These are phyloP conservation scores for Rhineura floridana DNA, from an alignment of 2,113 vertebrate genomes.

Conservation along the genomic window DNA sequence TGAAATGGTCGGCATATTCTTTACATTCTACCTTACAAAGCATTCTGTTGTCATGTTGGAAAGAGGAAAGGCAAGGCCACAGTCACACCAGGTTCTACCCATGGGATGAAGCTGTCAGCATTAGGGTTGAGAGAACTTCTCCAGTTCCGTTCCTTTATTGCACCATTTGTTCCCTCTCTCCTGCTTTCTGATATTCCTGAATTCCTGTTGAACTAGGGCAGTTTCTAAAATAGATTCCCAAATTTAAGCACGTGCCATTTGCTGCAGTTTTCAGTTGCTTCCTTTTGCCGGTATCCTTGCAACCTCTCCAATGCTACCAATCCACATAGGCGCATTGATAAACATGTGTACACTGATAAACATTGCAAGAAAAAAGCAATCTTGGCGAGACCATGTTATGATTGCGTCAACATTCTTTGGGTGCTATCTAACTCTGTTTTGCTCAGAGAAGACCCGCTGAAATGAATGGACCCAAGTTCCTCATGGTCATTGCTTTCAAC, in stretches of 20 bases:
- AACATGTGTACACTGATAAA: background rate
- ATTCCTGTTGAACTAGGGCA: background rate
- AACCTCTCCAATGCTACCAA: background rate
- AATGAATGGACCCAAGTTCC: too few species aligned
- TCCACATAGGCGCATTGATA: background rate
- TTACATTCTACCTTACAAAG: background rate
- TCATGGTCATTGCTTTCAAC: too few species aligned
- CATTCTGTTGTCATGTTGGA: background rate
- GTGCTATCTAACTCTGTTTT: too few species aligned
- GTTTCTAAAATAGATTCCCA: background rate
- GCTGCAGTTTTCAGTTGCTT: too few species aligned
- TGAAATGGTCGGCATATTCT: background rate
- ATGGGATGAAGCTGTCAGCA: background rate
- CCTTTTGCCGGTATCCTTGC: background rate
- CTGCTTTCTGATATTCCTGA: background rate
- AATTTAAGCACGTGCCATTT: background rate
- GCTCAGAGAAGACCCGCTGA: too few species aligned
- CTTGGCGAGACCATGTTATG: background rate
- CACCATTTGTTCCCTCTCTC: background rate
- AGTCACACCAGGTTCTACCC: background rate
- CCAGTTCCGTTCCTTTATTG: background rate
- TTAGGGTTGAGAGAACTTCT: background rate
- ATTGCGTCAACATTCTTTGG: background rate
- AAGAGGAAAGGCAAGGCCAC: background rate
- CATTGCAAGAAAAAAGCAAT: background rate